Evolutionary conservation across 2,888 invertebrate genomes (phyloP), one percentile per base, ranked within the genome.

Genomic region (Seira ritae): DNA sequence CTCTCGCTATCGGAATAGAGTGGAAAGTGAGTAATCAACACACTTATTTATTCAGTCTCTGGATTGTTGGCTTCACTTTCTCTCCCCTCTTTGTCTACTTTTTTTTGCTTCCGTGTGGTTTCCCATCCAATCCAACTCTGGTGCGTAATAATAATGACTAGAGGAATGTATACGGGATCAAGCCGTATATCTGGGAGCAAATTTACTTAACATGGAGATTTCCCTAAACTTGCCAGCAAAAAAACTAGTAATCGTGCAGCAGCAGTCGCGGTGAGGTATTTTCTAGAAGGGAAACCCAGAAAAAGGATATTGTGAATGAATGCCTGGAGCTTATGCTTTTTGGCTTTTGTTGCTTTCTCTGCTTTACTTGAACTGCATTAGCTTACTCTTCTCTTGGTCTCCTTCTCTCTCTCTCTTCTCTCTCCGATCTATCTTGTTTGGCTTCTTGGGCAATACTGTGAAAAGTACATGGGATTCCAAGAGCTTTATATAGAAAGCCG

Each of bases 401-500:
- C 31, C 67, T 66, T 37, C 37, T 65, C 66, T 75, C 66, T 74
- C 20, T 3, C 24, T 19, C 66, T 70, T 50, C 46, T 24, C 71
- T n/a, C 23, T 67, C 72, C 31, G 68, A 73, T 69, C 80, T 80
- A 74, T 74, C 80, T 80, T 80, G 74, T 74, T 60, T 74, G 74
- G 80, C 80, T 80, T 80, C 80, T 74, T 74, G 74, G 74, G 80
- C 73, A 80, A 80, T 80, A 80, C 80, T 80, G 80, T 80, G 80
- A 80, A 80, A 80, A 80, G 80, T 80, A 69, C 68, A 74, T 69
- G 80, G 80, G 74, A 80, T 69, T 80, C 74, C 62, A 62, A 73
- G 74, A 80, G 80, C 80, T 80, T 80, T 80, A 80, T 80, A 80
- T 80, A 80, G 80, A 80, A 80, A 80, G 69, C 80, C 69, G 80